phyloP scores from a whole-genome alignment of 2,888 invertebrate genomes.

The Xylota segnis region DNA sequence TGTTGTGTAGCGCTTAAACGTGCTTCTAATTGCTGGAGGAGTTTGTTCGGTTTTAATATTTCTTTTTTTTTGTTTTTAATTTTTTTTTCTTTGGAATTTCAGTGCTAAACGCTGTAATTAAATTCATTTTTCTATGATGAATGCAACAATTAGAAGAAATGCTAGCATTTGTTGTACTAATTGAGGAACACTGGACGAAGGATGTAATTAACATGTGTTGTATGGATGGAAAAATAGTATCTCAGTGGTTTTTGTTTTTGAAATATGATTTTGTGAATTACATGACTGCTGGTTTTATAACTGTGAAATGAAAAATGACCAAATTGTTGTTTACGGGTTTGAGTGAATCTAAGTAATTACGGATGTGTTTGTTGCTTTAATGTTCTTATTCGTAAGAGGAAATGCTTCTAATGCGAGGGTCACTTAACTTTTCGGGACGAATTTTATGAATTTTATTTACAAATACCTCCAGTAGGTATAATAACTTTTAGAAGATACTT shows the following conservation, averaged over 20 bases:
- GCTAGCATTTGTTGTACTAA: slow-evolving; percentile 52
- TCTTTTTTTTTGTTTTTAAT: slow-evolving; percentile 21
- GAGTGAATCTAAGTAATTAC: background rate
- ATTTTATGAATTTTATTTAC: too few species aligned
- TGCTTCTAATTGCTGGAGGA: slow-evolving; percentile 40
- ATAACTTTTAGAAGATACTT: too few species aligned
- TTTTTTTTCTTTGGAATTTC: slow-evolving; percentile 39
- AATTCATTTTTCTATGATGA: slow-evolving; percentile 50
- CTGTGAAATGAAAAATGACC: background rate
- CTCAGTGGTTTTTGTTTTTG: too few species aligned
- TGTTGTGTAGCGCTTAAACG: slow-evolving; percentile 5
- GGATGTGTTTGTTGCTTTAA: background rate
- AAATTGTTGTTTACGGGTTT: slow-evolving; percentile 9
- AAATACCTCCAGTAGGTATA: too few species aligned
- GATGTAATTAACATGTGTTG: slow-evolving; percentile 38
- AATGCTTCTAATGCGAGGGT: background rate
- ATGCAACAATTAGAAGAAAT: slow-evolving; percentile 50
- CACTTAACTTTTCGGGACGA: too few species aligned
- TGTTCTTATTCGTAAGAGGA: background rate
- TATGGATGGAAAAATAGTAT: background rate
- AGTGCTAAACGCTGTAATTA: slow-evolving; percentile 47
- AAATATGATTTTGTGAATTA: slow-evolving; percentile 29
- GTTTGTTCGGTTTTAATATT: slow-evolving; percentile 18
- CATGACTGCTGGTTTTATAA: slow-evolving; percentile 3
- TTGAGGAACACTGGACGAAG: slow-evolving; percentile 54